Percentiles rank a stretch among this genome's conserved stretches.
phyloP scores from a whole-genome alignment of 2,113 vertebrate species.

The Mormyrus lacerda region DNA sequence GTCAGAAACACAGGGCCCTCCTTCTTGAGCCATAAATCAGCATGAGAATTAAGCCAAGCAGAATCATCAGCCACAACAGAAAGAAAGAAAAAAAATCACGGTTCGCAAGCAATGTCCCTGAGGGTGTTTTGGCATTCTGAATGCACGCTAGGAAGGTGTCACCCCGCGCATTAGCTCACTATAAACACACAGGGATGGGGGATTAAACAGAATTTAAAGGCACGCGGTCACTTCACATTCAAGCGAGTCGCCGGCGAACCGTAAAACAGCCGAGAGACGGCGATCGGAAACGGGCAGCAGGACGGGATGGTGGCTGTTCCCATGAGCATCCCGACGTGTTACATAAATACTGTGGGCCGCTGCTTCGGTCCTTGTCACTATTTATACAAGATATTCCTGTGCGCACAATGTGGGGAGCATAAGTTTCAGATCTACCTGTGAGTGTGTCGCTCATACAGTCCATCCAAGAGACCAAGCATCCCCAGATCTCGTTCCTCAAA shows the following conservation, averaged over 20 bases:
- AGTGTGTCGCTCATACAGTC: neutral
- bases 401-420: neutral
- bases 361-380: neutral
- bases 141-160: neutral
- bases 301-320: neutral
- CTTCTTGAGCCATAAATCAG: neutral
- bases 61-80: neutral
- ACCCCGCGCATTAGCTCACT: neutral
- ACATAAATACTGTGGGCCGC: neutral
- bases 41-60: neutral
- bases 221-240: neutral
- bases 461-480: neutral
- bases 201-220: neutral
- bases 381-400: neutral
- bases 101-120: neutral
- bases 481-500: neutral
- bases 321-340: neutral
- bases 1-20: neutral
- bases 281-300: neutral
- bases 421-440: neutral
- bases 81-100: neutral
- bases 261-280: neutral
- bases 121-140: neutral
- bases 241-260: neutral
- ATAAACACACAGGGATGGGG: neutral